Conservation (phyloP, 2,113 vertebrate species). For the Labrus mixtus region DNA sequence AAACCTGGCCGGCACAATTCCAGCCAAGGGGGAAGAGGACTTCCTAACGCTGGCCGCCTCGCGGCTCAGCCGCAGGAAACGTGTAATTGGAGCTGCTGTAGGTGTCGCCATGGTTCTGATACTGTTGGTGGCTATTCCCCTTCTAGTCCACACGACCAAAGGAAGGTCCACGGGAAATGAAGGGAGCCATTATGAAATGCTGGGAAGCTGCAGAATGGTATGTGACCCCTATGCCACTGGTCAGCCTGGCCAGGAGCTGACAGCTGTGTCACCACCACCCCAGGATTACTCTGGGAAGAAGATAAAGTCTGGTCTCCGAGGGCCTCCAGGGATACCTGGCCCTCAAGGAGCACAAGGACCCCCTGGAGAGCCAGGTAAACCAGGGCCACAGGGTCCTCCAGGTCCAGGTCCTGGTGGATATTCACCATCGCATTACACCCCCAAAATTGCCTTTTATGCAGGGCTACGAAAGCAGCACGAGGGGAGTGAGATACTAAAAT, state of each 20-base stretch:
- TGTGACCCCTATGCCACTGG: conserved; percentile 89
- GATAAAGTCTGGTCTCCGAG: conserved; percentile 88
- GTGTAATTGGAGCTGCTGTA: conserved; percentile 92
- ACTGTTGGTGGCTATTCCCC: conserved; percentile 93
- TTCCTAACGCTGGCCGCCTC: conserved; percentile 95
- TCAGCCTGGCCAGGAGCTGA: conserved; percentile 86
- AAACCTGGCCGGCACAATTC: conserved; percentile 89
- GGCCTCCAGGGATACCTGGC: conserved; percentile 87
- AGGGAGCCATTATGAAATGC: conserved; percentile 90
- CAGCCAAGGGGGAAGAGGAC: conserved; percentile 94
- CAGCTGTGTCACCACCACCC: conserved; percentile 84
- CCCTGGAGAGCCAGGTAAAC: conserved; percentile 91
- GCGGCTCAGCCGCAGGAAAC: conserved; percentile 92
- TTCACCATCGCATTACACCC: conserved; percentile 90
- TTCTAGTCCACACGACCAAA: conserved; percentile 94
- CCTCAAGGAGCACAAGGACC: conserved; percentile 89
- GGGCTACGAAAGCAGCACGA: conserved; percentile 94
- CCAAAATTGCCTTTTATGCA: conserved; percentile 96
- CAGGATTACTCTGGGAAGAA: conserved; percentile 89
- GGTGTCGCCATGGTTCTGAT: conserved; percentile 97
- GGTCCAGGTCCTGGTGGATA: conserved; percentile 93
- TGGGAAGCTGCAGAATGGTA: conserved; percentile 93
- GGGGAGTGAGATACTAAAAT: conserved; percentile 93
- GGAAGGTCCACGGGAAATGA: conserved; percentile 79
- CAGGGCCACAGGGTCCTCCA: conserved; percentile 90